Conservation (phyloP, 2,113 vertebrate genomes). For the Catharus fuscescens region DNA sequence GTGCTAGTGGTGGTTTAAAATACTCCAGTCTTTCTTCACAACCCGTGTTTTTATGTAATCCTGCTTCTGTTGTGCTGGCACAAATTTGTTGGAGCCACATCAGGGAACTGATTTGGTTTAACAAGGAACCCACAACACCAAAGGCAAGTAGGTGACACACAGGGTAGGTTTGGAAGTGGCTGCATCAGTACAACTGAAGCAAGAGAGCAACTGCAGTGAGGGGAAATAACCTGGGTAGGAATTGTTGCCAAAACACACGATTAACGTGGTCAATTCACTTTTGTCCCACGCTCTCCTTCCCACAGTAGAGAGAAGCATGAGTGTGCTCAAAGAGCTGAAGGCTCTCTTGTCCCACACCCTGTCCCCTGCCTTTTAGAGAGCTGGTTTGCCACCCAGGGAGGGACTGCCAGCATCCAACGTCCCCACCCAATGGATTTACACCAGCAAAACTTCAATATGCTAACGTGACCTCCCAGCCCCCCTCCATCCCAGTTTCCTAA, state of each 20-base stretch:
- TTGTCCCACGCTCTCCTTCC: neutral
- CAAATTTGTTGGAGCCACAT: neutral
- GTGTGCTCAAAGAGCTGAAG: neutral
- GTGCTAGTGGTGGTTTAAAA: neutral
- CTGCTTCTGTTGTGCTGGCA: neutral
- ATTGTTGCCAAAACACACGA: neutral
- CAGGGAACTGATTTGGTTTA: neutral
- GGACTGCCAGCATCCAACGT: accelerated
- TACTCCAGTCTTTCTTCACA: neutral
- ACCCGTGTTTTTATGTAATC: neutral
- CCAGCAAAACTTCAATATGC: neutral
- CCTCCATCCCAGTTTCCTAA: neutral
- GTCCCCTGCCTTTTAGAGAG: accelerated
- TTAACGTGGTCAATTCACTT: neutral
- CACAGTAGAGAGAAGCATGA: accelerated
- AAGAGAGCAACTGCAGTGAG: neutral
- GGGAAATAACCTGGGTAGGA: neutral
- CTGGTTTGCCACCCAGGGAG: neutral
- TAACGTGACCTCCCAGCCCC: neutral
- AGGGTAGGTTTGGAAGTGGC: neutral
- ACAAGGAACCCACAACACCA: neutral
- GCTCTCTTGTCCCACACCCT: neutral
- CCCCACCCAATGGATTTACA: neutral
- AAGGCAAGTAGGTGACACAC: neutral
- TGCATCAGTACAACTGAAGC: neutral